These are phyloP conservation scores for Orius laevigatus DNA, from an alignment of 1,140 invertebrate species.

Conservation along the genomic window DNA sequence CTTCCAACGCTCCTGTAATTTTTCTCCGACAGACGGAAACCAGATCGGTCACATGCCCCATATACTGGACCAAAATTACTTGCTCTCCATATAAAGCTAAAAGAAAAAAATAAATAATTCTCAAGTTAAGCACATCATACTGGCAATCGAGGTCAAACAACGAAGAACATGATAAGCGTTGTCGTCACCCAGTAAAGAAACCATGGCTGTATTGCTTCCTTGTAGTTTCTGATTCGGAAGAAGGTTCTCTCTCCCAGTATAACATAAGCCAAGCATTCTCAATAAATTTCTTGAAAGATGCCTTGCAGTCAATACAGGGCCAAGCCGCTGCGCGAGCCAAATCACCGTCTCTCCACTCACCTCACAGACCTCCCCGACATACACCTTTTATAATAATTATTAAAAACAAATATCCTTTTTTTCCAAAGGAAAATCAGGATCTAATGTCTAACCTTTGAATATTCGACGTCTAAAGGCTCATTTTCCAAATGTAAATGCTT, in stretches of 20 bases:
- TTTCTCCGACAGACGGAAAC: slow-evolving; percentile 56
- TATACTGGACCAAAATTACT: slow-evolving; percentile 83
- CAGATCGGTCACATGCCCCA: slow-evolving; percentile 78
- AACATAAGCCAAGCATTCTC: slow-evolving; percentile 85
- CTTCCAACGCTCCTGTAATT: slow-evolving; percentile 67
- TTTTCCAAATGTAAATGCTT: slow-evolving; percentile 9
- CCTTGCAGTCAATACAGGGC: slow-evolving; percentile 81
- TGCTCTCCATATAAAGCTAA: slow-evolving; percentile 80
- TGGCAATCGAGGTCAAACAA: slow-evolving; percentile 69
- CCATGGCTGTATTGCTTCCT: neutral
- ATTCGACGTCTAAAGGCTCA: slow-evolving; percentile 10
- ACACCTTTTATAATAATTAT: slow-evolving; percentile 15
- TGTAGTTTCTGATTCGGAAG: slow-evolving; percentile 23
- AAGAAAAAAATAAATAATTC: slow-evolving; percentile 21
- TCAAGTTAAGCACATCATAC: slow-evolving; percentile 27
- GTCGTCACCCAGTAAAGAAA: slow-evolving; percentile 50
- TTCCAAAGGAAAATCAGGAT: too few relatives aligned
- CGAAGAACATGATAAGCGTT: slow-evolving; percentile 72
- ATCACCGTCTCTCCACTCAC: slow-evolving; percentile 80
- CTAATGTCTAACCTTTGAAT: slow-evolving; percentile 6
- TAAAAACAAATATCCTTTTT: neutral
- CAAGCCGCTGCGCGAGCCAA: slow-evolving; percentile 85
- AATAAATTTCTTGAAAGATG: slow-evolving; percentile 82
- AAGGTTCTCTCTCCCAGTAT: slow-evolving; percentile 70
- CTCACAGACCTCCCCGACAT: slow-evolving; percentile 50